Percentiles rank a stretch among this genome's conserved stretches.
Evolutionary conservation across 2,888 invertebrate species (phyloP).

Genomic region (Hipparchia sbordonii): DNA sequence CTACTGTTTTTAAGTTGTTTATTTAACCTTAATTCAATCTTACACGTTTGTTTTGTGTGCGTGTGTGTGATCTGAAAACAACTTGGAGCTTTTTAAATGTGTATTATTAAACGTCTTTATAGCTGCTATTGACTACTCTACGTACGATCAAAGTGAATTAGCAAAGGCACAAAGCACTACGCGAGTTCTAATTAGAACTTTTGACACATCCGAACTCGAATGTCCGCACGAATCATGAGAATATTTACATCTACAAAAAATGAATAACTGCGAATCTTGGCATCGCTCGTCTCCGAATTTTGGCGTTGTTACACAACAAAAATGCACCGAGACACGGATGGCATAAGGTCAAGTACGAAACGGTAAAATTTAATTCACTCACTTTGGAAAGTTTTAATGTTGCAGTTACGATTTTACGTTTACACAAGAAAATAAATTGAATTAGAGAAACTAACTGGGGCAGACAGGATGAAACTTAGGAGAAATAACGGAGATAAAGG

Average conservation of each 20-base stretch:
- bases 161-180: neutral
- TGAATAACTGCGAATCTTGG: conserved; percentile 58
- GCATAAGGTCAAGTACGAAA: conserved; percentile 75
- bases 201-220: conserved; percentile 42
- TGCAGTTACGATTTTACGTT: conserved; percentile 18
- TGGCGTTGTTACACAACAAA: conserved; percentile 80
- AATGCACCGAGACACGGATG: conserved; percentile 60
- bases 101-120: neutral
- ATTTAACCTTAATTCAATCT: conserved; percentile 34
- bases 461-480: conserved; percentile 65
- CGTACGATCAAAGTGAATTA: neutral
- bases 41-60: conserved; percentile 22
- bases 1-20: conserved; percentile 40
- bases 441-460: conserved; percentile 57
- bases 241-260: conserved; percentile 35
- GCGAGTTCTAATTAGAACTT: conserved; percentile 41
- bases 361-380: conserved; percentile 58
- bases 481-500: conserved; percentile 66
- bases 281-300: conserved; percentile 62
- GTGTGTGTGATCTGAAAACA: conserved; percentile 39
- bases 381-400: conserved; percentile 44
- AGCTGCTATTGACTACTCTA: neutral
- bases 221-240: conserved; percentile 14
- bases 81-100: conserved; percentile 16
- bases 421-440: conserved; percentile 42